Evolutionary conservation across 2,113 vertebrate genomes (phyloP).

Genomic region (Neomonachus schauinslandi): DNA sequence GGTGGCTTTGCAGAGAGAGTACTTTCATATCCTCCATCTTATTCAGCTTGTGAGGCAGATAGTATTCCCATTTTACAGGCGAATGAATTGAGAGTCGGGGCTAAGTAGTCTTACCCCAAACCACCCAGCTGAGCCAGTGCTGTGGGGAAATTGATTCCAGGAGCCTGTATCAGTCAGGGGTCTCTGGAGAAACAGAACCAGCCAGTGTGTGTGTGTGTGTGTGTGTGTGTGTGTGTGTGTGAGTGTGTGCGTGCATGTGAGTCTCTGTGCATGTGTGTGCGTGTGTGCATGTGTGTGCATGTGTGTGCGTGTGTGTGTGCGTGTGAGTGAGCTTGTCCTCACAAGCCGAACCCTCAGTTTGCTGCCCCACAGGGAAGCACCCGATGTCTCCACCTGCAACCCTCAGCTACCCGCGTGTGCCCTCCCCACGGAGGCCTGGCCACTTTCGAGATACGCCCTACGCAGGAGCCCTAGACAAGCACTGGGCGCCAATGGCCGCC

Average conservation of each 20-base stretch:
- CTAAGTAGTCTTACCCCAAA: fast-evolving
- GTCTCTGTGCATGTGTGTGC: no score
- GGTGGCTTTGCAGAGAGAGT: neutral
- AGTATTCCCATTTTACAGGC: neutral
- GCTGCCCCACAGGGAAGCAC: neutral
- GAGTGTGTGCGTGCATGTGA: no score
- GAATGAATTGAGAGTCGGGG: no score
- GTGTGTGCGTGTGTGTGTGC: neutral
- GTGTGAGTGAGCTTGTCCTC: no score
- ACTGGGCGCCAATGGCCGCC: fast-evolving
- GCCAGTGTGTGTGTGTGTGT: fast-evolving
- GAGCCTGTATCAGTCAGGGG: fast-evolving
- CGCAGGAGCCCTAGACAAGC: neutral
- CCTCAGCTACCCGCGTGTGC: fast-evolving
- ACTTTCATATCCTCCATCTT: neutral
- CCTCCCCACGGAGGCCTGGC: neutral
- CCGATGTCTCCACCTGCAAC: fast-evolving
- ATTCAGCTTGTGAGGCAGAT: fast-evolving
- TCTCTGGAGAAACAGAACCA: neutral
- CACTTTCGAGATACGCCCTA: fast-evolving
- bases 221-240: no score
- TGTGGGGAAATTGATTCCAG: fast-evolving
- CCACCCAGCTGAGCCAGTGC: fast-evolving
- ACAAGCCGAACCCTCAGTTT: neutral
- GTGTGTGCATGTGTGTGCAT: no score